Conservation (phyloP, 1,140 invertebrate genomes). For the Amphibalanus amphitrite region DNA sequence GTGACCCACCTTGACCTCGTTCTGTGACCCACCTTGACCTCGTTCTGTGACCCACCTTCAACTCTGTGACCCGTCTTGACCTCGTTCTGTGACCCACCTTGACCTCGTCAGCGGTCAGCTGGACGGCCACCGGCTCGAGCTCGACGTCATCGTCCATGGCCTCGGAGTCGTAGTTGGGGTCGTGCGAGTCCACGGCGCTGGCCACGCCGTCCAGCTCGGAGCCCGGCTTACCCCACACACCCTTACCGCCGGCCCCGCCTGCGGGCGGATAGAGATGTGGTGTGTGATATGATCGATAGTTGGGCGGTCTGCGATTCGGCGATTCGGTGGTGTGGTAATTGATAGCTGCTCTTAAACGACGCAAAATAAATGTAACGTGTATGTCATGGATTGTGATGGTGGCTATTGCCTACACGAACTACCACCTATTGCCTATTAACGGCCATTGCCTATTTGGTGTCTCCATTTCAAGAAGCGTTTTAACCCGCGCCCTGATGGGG, state of each 20-base stretch:
- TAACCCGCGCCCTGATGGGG: too few species aligned
- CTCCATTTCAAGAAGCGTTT: too few species aligned
- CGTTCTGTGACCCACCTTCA: too few species aligned
- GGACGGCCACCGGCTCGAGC: constrained; percentile 52
- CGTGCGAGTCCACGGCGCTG: constrained; percentile 55
- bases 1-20: too few species aligned
- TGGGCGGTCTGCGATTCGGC: neutral
- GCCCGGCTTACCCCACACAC: constrained; percentile 72
- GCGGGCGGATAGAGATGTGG: neutral
- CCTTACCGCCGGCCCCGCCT: constrained; percentile 83
- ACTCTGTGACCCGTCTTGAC: too few species aligned
- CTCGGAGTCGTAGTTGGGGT: constrained; percentile 79
- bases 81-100: too few species aligned
- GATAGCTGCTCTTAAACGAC: neutral
- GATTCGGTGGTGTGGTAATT: too few species aligned
- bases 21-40: too few species aligned
- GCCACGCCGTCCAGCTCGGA: constrained; percentile 56
- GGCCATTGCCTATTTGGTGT: neutral
- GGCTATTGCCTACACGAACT: neutral
- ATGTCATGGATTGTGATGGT: neutral
- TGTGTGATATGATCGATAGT: constrained; percentile 4
- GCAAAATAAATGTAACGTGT: neutral
- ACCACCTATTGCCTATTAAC: neutral
- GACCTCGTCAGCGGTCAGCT: constrained; percentile 44
- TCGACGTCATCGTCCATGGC: constrained; percentile 50